Percentiles rank a stretch among this genome's conserved stretches.
phyloP scores from a whole-genome alignment of 2,797 vertebrate species.

The Cyclopterus lumpus region DNA sequence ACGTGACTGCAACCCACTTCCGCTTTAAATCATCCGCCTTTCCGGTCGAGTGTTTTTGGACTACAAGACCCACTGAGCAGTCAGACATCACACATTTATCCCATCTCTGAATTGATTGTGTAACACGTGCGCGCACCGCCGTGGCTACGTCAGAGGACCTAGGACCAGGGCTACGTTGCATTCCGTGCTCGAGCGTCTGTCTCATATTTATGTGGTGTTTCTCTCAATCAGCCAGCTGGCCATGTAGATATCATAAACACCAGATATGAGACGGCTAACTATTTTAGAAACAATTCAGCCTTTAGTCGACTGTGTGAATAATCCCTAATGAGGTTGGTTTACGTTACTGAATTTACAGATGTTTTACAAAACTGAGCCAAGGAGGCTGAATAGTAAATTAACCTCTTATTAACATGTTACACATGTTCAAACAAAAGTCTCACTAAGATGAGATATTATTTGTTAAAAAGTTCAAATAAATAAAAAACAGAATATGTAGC shows the following conservation, averaged over 20 bases:
- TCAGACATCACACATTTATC: conserved; percentile 27
- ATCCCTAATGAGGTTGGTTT: not conserved
- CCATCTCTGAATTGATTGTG: conserved; percentile 14
- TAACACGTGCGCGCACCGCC: conserved; percentile 37
- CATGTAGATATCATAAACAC: conserved; percentile 10
- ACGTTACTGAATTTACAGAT: not conserved
- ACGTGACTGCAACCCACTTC: conserved; percentile 29
- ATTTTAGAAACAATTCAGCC: not conserved
- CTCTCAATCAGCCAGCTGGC: conserved; percentile 3
- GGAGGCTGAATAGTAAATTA: not conserved
- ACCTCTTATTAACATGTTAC: not conserved
- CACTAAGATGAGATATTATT: not conserved
- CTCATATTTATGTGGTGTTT: conserved; percentile 12
- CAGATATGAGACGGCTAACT: not conserved
- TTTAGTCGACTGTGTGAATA: not conserved
- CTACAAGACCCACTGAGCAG: not conserved
- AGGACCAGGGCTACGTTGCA: not conserved
- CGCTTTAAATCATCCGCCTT: conserved; percentile 3
- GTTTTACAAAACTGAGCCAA: not conserved
- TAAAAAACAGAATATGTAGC: not conserved
- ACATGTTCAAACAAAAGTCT: not conserved
- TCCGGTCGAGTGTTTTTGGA: conserved; percentile 5
- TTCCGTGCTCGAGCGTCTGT: conserved; percentile 9
- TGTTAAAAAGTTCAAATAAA: not conserved
- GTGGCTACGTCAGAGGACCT: conserved; percentile 37